A percentile compares a stretch with the other conserved stretches of the same genome.
Conservation (phyloP, 2,888 invertebrate species). For the Trichopria drosophilae region DNA sequence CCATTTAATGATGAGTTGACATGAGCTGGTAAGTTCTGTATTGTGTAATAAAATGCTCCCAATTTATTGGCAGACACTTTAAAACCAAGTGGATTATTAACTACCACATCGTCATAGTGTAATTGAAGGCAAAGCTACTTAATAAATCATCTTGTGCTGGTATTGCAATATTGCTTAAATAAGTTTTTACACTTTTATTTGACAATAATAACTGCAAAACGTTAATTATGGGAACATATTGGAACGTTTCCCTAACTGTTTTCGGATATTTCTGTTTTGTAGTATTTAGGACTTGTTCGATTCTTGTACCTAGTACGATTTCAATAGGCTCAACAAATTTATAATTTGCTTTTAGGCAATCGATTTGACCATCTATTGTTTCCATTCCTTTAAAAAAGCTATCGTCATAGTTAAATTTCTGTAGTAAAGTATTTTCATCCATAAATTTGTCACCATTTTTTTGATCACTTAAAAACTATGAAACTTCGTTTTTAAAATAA, state of each 20-base stretch:
- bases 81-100: conserved; percentile 32
- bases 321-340: conserved; percentile 1
- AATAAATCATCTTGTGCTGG: neutral
- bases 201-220: conserved; percentile 12
- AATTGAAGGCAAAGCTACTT: conserved; percentile 23
- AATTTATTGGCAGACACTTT: conserved; percentile 34
- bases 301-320: neutral
- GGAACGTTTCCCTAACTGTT: conserved; percentile 9
- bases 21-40: conserved; percentile 33
- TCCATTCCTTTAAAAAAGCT: too few relatives aligned
- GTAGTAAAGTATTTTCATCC: too few relatives aligned
- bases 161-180: neutral
- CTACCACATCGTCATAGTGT: conserved; percentile 35
- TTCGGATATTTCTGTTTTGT: neutral
- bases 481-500: too few relatives aligned
- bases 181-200: conserved; percentile 4
- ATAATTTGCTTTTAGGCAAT: conserved; percentile 1
- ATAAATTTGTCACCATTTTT: too few relatives aligned
- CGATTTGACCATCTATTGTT: conserved; percentile 7
- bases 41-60: conserved; percentile 30
- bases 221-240: conserved; percentile 13
- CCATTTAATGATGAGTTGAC: conserved; percentile 27
- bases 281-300: neutral
- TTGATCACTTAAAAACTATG: too few relatives aligned
- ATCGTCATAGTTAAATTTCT: neutral